These are phyloP conservation scores for Myotis planiceps DNA, from an alignment of 2,797 vertebrate species.

Conservation along the genomic window DNA sequence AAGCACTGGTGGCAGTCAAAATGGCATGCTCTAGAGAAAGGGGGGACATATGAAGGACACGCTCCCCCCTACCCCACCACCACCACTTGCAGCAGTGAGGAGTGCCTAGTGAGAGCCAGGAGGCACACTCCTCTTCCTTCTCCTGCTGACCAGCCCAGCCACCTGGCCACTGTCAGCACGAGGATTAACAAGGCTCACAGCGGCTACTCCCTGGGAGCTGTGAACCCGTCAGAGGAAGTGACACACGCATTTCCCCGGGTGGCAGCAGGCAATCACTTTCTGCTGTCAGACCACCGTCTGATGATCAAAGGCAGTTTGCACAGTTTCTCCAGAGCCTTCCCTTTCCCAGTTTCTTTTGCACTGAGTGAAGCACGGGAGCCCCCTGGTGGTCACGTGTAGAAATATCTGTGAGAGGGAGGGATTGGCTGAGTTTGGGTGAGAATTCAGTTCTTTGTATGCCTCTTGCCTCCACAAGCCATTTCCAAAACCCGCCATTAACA, in stretches of 20 bases:
- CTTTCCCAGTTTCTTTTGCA: neutral
- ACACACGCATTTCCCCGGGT: neutral
- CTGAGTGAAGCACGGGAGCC: neutral
- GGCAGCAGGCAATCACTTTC: neutral
- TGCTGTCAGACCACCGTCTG: neutral
- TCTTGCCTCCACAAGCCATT: neutral
- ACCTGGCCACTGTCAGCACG: neutral
- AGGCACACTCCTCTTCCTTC: fast-evolving
- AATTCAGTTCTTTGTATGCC: neutral
- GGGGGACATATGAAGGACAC: neutral
- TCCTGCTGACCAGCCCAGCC: too few relatives aligned
- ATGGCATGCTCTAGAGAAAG: neutral
- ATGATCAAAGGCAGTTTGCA: neutral
- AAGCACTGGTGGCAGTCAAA: neutral
- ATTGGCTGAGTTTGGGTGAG: neutral
- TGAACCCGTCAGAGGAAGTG: neutral
- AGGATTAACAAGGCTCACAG: neutral
- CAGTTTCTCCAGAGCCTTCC: neutral
- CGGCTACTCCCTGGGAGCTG: neutral
- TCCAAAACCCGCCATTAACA: neutral
- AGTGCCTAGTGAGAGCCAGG: neutral
- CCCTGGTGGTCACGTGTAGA: slow-evolving; percentile 59
- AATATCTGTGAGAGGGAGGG: neutral
- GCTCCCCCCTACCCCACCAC: too few relatives aligned
- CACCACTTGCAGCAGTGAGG: neutral